Percentiles rank a stretch among this genome's conserved stretches.
Conservation (phyloP, 1,140 invertebrate genomes). For the Drosophila triauraria region DNA sequence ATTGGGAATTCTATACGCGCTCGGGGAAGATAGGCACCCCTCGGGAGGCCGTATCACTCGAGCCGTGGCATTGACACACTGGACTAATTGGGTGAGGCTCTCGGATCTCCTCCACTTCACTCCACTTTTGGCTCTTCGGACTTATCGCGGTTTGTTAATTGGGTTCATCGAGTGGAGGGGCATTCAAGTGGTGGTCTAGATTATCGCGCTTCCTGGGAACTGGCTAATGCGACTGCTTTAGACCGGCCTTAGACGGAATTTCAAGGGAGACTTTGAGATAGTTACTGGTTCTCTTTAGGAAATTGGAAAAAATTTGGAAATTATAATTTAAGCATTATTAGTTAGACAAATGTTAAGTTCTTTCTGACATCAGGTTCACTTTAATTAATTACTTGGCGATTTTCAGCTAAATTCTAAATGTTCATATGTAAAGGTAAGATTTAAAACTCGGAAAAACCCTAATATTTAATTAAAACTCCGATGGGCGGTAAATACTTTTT, state of each 20-base stretch:
- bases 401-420: too few relatives aligned
- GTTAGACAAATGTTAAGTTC: too few relatives aligned
- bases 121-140: slow-evolving; percentile 4
- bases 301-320: too few relatives aligned
- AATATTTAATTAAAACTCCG: too few relatives aligned
- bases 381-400: too few relatives aligned
- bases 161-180: slow-evolving; percentile 5
- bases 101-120: neutral
- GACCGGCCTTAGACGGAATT: neutral
- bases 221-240: neutral
- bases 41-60: neutral
- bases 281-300: too few relatives aligned
- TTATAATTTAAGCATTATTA: too few relatives aligned
- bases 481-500: too few relatives aligned
- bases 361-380: too few relatives aligned
- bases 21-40: neutral
- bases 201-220: slow-evolving; percentile 4
- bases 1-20: slow-evolving; percentile 7
- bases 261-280: too few relatives aligned
- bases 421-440: too few relatives aligned
- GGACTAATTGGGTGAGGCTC: slow-evolving; percentile 17
- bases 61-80: slow-evolving; percentile 36
- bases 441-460: too few relatives aligned
- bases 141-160: slow-evolving; percentile 41
- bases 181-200: slow-evolving; percentile 15